Evolutionary conservation across 2,113 vertebrate species (phyloP).

Genomic region (Emberiza fucata): DNA sequence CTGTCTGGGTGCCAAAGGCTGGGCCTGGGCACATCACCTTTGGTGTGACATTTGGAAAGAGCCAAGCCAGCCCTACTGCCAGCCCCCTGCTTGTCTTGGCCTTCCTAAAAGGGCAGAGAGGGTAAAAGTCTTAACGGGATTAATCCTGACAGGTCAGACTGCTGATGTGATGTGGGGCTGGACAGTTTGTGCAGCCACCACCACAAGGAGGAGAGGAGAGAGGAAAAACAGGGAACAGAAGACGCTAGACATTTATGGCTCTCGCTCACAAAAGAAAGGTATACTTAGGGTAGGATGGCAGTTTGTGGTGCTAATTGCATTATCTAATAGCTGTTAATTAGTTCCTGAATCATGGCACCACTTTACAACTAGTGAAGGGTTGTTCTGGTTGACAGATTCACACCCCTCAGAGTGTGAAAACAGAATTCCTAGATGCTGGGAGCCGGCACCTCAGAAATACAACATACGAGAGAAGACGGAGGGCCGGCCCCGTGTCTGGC

Average conservation of each 20-base stretch:
- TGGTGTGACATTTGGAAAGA: background rate
- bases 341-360: constrained; percentile 12
- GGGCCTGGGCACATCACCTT: background rate
- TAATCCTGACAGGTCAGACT: background rate
- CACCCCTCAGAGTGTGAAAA: background rate
- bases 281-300: background rate
- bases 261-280: background rate
- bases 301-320: constrained; percentile 20
- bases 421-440: background rate
- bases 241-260: background rate
- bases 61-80: background rate
- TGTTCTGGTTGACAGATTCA: constrained; percentile 41
- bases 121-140: background rate
- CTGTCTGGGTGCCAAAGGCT: background rate
- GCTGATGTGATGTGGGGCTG: background rate
- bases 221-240: background rate
- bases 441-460: background rate
- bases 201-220: background rate
- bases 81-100: background rate
- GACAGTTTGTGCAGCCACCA: background rate
- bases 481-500: background rate
- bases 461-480: background rate
- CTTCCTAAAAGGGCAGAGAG: background rate
- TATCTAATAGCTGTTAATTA: constrained; percentile 59
- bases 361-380: background rate